Evolutionary conservation across 1,140 invertebrate genomes (phyloP).

Genomic region (Anoplolepis gracilipes): DNA sequence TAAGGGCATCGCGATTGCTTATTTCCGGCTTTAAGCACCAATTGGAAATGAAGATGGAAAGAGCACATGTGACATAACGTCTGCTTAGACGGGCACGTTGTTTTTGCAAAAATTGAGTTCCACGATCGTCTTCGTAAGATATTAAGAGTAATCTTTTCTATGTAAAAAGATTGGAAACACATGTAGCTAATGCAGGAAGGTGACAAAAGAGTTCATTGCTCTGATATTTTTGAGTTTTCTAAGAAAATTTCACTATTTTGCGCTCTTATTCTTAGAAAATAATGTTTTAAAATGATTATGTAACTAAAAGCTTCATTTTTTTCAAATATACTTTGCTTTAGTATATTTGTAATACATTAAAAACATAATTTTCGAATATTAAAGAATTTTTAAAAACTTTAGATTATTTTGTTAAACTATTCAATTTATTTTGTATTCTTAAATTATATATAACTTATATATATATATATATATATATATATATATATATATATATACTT

Average conservation of each 20-base stretch:
- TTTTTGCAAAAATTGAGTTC: conserved; percentile 34
- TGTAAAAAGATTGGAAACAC: neutral
- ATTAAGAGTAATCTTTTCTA: conserved; percentile 10
- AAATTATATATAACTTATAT: neutral
- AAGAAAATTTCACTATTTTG: neutral
- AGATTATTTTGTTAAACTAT: too few species aligned
- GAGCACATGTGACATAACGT: neutral
- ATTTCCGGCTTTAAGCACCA: conserved; percentile 47
- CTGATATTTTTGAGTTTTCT: neutral
- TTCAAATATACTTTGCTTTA: too few species aligned
- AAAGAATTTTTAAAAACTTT: conserved; percentile 9
- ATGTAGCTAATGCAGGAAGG: neutral
- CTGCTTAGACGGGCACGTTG: neutral
- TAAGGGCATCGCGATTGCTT: conserved; percentile 64
- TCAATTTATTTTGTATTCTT: too few species aligned
- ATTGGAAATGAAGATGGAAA: conserved; percentile 5
- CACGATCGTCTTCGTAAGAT: neutral
- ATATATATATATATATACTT: neutral
- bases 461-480: too few species aligned
- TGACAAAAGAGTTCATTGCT: neutral
- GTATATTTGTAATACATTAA: neutral
- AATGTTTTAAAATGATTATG: neutral
- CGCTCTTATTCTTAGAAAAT: too few species aligned
- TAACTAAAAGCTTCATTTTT: neutral
- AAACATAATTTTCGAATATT: neutral